phyloP scores from a whole-genome alignment of 2,113 vertebrate species.

The Microtus richardsoni region DNA sequence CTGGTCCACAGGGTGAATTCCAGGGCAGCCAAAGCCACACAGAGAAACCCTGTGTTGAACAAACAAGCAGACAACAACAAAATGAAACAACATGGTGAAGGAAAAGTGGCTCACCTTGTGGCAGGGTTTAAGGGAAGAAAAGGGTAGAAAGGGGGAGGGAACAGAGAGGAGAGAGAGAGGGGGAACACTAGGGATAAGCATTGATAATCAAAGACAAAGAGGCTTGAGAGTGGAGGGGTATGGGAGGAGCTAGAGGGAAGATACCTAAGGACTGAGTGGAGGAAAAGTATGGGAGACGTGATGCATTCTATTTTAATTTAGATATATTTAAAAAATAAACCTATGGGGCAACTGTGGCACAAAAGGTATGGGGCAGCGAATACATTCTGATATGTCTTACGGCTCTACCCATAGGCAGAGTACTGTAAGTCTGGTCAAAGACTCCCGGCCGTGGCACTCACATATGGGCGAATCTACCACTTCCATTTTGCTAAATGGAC shows the following conservation, averaged over 20 bases:
- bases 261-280: background rate
- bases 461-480: background rate
- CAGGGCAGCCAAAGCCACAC: background rate
- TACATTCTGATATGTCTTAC: background rate
- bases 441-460: background rate
- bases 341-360: background rate
- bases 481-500: background rate
- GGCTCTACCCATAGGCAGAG: too few species aligned
- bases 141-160: rapidly evolving
- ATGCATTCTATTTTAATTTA: background rate
- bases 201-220: background rate
- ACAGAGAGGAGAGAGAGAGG: too few species aligned
- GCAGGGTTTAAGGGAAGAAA: background rate
- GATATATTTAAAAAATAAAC: background rate
- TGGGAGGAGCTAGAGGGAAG: background rate
- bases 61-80: background rate
- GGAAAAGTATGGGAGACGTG: background rate
- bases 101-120: background rate
- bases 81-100: background rate
- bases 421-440: background rate
- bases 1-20: background rate
- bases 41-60: background rate
- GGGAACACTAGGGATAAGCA: background rate
- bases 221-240: background rate
- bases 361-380: too few species aligned